Evolutionary conservation across 2,888 invertebrate genomes (phyloP).

Genomic region (Calameuta filiformis): DNA sequence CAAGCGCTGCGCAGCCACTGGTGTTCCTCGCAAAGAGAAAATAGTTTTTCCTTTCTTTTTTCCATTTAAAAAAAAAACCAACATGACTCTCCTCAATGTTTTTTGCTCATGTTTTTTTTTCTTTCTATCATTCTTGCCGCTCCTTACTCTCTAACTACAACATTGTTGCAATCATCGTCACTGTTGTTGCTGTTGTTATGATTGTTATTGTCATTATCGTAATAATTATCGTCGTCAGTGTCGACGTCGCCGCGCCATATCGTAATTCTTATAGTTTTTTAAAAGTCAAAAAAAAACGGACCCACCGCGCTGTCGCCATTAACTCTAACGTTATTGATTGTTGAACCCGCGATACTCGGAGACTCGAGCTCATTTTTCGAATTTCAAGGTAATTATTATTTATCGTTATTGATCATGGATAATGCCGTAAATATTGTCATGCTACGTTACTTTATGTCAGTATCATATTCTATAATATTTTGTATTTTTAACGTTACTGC

Average conservation of each 20-base stretch:
- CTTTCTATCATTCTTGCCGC: background rate
- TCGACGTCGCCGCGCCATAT: constrained; percentile 28
- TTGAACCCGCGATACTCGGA: background rate
- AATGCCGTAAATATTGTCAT: constrained; percentile 38
- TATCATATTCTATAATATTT: constrained; percentile 26
- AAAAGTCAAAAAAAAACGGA: background rate
- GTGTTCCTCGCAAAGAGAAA: background rate
- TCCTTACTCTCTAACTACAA: background rate
- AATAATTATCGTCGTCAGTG: constrained; percentile 15
- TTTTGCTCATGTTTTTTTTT: background rate
- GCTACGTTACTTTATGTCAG: constrained; percentile 32
- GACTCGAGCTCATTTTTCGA: constrained; percentile 24
- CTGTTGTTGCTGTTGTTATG: constrained; percentile 24
- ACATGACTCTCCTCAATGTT: background rate
- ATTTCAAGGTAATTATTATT: constrained; percentile 19
- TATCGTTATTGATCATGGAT: constrained; percentile 31
- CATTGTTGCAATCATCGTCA: constrained; percentile 21
- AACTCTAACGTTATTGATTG: constrained; percentile 28
- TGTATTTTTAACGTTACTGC: background rate
- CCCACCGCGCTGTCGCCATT: constrained; percentile 29
- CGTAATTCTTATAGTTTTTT: constrained; percentile 16
- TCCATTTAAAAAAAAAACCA: background rate
- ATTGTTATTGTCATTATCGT: constrained; percentile 23
- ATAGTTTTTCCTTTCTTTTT: background rate
- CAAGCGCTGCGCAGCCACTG: background rate